phyloP scores from a whole-genome alignment of 2,888 invertebrate genomes.

The Xestia ashworthii region DNA sequence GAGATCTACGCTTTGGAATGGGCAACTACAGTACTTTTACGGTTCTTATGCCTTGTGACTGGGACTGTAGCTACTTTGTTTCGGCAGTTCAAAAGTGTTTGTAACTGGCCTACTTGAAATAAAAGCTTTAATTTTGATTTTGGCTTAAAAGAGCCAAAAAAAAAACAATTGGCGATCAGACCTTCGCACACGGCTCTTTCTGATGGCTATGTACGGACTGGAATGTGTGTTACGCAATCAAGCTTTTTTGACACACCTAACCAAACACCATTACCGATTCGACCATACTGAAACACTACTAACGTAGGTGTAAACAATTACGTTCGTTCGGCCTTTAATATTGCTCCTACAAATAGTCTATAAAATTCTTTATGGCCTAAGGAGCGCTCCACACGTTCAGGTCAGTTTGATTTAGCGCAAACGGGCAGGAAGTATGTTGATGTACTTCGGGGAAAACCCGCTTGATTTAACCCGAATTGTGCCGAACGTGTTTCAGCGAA shows the following conservation, averaged over 20 bases:
- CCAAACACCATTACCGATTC: constrained; percentile 34
- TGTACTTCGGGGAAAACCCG: neutral
- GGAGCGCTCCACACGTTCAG: neutral
- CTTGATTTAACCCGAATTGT: neutral
- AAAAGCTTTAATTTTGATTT: no score
- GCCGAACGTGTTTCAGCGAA: neutral
- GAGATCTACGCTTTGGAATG: no score
- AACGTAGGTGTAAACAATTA: constrained; percentile 42
- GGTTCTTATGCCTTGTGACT: no score
- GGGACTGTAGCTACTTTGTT: no score
- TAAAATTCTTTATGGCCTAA: constrained; percentile 56
- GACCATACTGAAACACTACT: constrained; percentile 15
- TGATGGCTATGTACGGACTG: neutral
- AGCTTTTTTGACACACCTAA: constrained; percentile 24
- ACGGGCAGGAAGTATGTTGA: neutral
- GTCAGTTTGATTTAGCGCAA: neutral
- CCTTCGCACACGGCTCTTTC: neutral
- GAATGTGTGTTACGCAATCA: neutral
- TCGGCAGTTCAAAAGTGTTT: no score
- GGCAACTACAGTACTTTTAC: no score
- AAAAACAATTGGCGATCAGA: neutral
- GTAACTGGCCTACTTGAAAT: no score
- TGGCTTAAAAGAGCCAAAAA: neutral
- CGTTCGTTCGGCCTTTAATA: constrained; percentile 43
- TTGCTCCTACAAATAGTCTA: constrained; percentile 53